Evolutionary conservation across 2,888 invertebrate species (phyloP).

Genomic region (Leptogaster cylindrica): DNA sequence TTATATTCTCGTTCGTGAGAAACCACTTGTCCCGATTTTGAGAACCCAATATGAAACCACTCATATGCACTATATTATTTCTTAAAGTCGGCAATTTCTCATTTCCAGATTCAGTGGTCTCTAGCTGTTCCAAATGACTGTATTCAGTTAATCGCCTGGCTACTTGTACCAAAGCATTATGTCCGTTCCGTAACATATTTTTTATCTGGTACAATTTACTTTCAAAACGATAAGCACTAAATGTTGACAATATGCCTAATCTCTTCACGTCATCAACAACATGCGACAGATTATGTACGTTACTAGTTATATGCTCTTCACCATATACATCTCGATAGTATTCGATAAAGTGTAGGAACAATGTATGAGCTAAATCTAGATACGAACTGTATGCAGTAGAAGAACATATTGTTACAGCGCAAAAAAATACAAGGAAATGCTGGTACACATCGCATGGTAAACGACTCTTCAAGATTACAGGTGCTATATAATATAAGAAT

Average conservation of each 20-base stretch:
- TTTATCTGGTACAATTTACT: conserved; percentile 52
- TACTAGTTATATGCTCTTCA: conserved; percentile 53
- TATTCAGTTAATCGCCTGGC: conserved; percentile 49
- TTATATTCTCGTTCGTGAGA: conserved; percentile 44
- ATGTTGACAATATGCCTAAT: conserved; percentile 53
- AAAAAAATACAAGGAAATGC: too few relatives aligned
- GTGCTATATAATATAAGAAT: conserved; percentile 49
- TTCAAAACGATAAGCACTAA: conserved; percentile 56
- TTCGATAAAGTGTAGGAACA: conserved; percentile 49
- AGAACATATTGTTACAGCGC: too few relatives aligned
- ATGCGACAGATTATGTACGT: conserved; percentile 57
- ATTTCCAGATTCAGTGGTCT: conserved; percentile 42
- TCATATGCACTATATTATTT: not conserved
- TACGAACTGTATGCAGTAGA: conserved; percentile 36
- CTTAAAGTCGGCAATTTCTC: not conserved
- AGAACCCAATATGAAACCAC: not conserved
- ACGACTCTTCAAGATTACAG: conserved; percentile 47
- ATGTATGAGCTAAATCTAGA: conserved; percentile 44
- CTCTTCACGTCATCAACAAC: conserved; percentile 53
- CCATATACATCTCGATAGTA: conserved; percentile 52
- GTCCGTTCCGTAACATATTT: conserved; percentile 47
- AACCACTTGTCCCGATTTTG: conserved; percentile 48
- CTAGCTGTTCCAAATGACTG: too few relatives aligned
- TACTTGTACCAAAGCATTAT: conserved; percentile 48
- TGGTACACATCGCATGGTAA: too few relatives aligned